These are phyloP conservation scores for Pseudococcus jackbeardsleyi DNA, from an alignment of 2,888 invertebrate genomes.

Conservation along the genomic window DNA sequence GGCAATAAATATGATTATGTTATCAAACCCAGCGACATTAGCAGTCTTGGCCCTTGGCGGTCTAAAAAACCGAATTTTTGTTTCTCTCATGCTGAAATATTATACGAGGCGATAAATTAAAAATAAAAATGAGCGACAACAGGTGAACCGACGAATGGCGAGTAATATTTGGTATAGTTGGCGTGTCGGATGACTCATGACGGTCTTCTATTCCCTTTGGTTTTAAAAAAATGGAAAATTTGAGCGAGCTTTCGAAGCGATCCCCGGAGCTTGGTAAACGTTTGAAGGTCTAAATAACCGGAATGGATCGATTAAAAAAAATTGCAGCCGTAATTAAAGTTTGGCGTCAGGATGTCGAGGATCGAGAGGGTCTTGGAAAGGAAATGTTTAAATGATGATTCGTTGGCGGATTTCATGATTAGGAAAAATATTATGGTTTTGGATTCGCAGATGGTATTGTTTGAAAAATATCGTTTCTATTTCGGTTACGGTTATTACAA, in stretches of 20 bases:
- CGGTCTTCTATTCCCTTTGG: neutral
- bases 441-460: neutral
- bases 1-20: neutral
- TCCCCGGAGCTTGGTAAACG: neutral
- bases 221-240: constrained; percentile 32
- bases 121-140: constrained; percentile 9
- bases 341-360: neutral
- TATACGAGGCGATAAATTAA: neutral
- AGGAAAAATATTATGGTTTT: neutral
- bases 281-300: neutral
- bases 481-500: constrained; percentile 25
- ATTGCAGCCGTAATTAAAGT: neutral
- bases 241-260: neutral
- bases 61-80: neutral
- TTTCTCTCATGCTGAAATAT: too few species aligned
- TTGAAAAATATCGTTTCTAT: constrained; percentile 32
- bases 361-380: neutral
- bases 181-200: neutral
- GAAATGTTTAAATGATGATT: constrained; percentile 21
- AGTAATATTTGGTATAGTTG: neutral
- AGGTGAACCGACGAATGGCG: neutral
- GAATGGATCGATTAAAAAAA: neutral
- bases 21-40: too few species aligned
- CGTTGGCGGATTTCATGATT: constrained; percentile 18
- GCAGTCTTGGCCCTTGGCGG: neutral